Evolutionary conservation across 2,888 invertebrate species (phyloP), one percentile per base, ranked within the genome.

Genomic region (Ormyrus thymus): DNA sequence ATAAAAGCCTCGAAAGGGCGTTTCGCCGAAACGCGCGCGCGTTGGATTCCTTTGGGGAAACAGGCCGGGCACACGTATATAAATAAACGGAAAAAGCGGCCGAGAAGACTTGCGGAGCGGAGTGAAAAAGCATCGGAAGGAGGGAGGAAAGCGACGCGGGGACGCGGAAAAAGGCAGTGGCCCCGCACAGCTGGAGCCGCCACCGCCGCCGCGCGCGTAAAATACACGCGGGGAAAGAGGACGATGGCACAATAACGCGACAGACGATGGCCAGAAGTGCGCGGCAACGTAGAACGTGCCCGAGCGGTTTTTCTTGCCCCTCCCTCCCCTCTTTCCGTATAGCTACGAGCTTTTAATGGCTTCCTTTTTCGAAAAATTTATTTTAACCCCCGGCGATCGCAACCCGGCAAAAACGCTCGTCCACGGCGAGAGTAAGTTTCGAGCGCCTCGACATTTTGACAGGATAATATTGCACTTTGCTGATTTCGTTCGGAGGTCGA

Each of bases 171-270:
- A 43, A 45, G 45, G 43, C 29, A 29, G 4, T n/a, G 4, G 29
- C 29, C 29, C 29, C 29, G 29, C 51, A 10, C 50, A 29, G 15
- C 51, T 51, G 43, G 51, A 51, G 29, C 29, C 29, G 29, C 29
- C 29, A 29, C 29, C 29, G 29, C 29, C 29, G 29, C 29, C 46
- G 61, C 43, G 43, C 29, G 59, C 59, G 58, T 65, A 74, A 56
- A 71, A 76, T 69, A 56, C 55, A 55, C 29, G 29, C 69, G 15
- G 66, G 50, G 64, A 43, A 51, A 29, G 46, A 68, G 55, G 46
- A 11, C n/a, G 48, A 6, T 29, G 61, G 56, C 11, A 15, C 65
- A 69, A 76, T 76, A 55, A 68, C n/a, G 59, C 29, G 29, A n/a
- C 13, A 50, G 68, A 48, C 61, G 46, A 62, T 45, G 58, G 58